Percentiles rank a stretch among this genome's conserved stretches.
phyloP scores from a whole-genome alignment of 2,113 vertebrate species.

The Nibea albiflora region DNA sequence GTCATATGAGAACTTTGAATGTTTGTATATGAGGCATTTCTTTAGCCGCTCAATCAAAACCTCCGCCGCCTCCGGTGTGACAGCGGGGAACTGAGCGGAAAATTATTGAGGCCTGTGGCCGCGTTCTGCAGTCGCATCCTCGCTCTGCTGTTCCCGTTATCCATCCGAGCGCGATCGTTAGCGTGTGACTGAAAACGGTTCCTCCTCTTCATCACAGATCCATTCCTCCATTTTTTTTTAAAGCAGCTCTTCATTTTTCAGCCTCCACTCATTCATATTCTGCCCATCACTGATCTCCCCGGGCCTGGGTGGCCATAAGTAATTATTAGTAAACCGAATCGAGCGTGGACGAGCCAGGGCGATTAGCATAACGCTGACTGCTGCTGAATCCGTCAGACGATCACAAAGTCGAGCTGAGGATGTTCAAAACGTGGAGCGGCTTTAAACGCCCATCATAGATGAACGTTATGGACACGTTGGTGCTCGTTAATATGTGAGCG shows the following conservation, averaged over 20 bases:
- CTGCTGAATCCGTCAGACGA: constrained; percentile 38
- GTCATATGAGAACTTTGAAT: constrained; percentile 27
- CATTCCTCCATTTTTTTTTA: constrained; percentile 2
- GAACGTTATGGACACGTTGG: background rate
- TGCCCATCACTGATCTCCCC: constrained; percentile 35
- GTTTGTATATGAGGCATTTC: constrained; percentile 21
- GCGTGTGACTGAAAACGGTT: constrained; percentile 39
- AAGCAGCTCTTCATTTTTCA: constrained; percentile 47
- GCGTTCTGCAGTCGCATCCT: constrained; percentile 4
- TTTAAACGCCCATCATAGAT: background rate
- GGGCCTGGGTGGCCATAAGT: constrained; percentile 51
- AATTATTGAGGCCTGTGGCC: constrained; percentile 16
- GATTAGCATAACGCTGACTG: constrained; percentile 68
- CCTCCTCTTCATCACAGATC: constrained; percentile 47
- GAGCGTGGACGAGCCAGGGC: constrained; percentile 35
- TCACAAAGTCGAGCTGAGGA: constrained; percentile 33
- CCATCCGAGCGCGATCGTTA: constrained; percentile 39
- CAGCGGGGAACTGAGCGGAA: constrained; percentile 13
- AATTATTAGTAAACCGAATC: constrained; percentile 75
- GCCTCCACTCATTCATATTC: constrained; percentile 37
- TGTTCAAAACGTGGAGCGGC: background rate
- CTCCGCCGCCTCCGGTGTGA: constrained; percentile 17
- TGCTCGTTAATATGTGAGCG: background rate
- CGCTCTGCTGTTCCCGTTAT: background rate
- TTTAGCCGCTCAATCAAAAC: constrained; percentile 7